Base-by-base conservation (phyloP, 2,888 invertebrate species). In the Ornithoptera alexandrae region DNA sequence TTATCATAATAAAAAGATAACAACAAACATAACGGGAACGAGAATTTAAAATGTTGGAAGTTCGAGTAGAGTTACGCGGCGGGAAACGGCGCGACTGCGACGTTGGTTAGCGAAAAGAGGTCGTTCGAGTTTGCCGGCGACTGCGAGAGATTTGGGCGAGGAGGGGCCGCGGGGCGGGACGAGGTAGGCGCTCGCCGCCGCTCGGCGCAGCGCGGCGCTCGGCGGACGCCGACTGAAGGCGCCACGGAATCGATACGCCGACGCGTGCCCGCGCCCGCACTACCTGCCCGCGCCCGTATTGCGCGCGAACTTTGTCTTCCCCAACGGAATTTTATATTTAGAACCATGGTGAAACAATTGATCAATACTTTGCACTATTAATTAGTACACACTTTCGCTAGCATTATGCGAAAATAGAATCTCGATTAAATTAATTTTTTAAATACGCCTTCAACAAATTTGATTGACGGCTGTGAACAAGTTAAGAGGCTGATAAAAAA, bases 241-340 rank as follows among this genome's bases (percentile, higher is more conserved):
- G 87, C 81, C 89, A 82, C 84, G 86, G 89, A 90, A 91, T 92
- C 92, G 90, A 92, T 91, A 91, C 81, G 84, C 84, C 86, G 86
- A 85, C 88, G 85, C 85, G 81, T 81, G 84, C 79, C 83, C 84
- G 85, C 84, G 82, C 82, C 81, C 84, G 81, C 82, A 80, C 80
- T 83, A 80, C 83, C 87, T 80, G 83, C 88, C 82, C 82, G 80
- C 87, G 88, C 88, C 89, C 90, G 88, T 89, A 88, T 89, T 91
- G 92, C 92, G 92, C 92, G 92, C 91, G 89, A 92, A 92, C 90
- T 92, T 92, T 88, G 91, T 90, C 90, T 91, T 91, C 86, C 89
- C 88, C 87, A 82, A 87, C 87, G 86, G 87, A 88, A 91, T 91
- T 92, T 92, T 92, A 92, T 92, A 92, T 92, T 92, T 91, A 92